A percentile compares a stretch with the other conserved stretches of the same genome.
Evolutionary conservation across 2,888 invertebrate species (phyloP).

Genomic region (Pseudoips prasinana): DNA sequence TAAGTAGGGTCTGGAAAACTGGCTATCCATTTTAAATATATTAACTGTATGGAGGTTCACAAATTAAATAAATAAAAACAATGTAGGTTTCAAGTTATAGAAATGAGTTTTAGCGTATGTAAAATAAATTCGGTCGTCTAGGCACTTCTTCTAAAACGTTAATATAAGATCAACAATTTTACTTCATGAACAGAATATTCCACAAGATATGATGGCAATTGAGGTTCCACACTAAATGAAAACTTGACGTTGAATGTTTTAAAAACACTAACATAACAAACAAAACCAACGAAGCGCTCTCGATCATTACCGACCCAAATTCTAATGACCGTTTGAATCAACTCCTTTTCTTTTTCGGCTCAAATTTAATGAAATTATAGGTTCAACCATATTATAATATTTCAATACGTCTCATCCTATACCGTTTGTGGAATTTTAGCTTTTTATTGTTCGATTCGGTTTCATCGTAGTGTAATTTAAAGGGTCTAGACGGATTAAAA

Average conservation of each 20-base stretch:
- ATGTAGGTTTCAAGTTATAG: too few species aligned
- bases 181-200: too few species aligned
- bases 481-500: conserved; percentile 70
- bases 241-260: conserved; percentile 42
- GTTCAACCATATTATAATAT: conserved; percentile 78
- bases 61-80: too few species aligned
- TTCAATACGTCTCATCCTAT: conserved; percentile 74
- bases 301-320: conserved; percentile 77
- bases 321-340: conserved; percentile 75
- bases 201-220: too few species aligned
- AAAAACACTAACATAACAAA: conserved; percentile 63
- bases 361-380: conserved; percentile 81
- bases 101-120: too few species aligned
- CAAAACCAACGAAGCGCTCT: conserved; percentile 62
- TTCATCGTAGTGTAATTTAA: conserved; percentile 66
- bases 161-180: too few species aligned
- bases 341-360: conserved; percentile 71
- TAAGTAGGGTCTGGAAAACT: too few species aligned
- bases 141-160: too few species aligned
- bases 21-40: too few species aligned
- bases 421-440: conserved; percentile 75
- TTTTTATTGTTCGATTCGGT: conserved; percentile 75
- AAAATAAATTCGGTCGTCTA: too few species aligned
- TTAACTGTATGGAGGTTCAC: too few species aligned
- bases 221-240: too few species aligned